Percentiles rank a stretch among this genome's conserved stretches.
Evolutionary conservation across 2,113 vertebrate species (phyloP).

Genomic region (Plecotus auritus): DNA sequence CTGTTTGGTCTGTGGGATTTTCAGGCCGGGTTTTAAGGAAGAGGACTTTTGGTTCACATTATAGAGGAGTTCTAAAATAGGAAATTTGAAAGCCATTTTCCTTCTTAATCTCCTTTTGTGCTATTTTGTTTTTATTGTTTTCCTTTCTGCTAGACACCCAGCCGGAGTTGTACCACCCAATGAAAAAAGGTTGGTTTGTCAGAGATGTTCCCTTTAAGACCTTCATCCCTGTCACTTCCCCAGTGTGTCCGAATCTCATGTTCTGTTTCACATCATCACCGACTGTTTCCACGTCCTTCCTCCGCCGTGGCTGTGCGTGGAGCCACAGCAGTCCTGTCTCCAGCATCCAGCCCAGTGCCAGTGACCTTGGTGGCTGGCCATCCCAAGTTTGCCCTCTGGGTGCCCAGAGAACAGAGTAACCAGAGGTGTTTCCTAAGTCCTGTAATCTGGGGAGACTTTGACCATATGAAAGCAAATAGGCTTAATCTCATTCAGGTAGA

Average conservation of each 20-base stretch:
- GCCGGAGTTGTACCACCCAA: conserved; percentile 94
- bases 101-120: conserved; percentile 88
- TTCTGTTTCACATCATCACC: conserved; percentile 75
- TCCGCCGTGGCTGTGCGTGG: neutral
- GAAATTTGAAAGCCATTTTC: conserved; percentile 75
- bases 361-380: neutral
- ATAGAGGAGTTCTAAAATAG: conserved; percentile 67
- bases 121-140: conserved; percentile 85
- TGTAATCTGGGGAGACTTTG: neutral
- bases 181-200: conserved; percentile 99
- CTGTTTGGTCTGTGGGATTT: neutral
- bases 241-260: conserved; percentile 76
- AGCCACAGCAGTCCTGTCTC: neutral
- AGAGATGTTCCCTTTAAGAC: conserved; percentile 76
- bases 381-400: neutral
- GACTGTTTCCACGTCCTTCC: conserved; percentile 60
- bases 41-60: conserved; percentile 43
- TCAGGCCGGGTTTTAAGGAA: conserved; percentile 25
- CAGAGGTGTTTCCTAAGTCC: neutral
- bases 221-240: conserved; percentile 70
- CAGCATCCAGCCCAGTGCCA: neutral
- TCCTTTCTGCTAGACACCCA: conserved; percentile 92
- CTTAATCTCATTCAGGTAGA: neutral
- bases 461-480: neutral
- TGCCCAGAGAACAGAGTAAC: neutral